phyloP scores from a whole-genome alignment of 2,113 vertebrate species.

The Anarhynchus alexandrinus region DNA sequence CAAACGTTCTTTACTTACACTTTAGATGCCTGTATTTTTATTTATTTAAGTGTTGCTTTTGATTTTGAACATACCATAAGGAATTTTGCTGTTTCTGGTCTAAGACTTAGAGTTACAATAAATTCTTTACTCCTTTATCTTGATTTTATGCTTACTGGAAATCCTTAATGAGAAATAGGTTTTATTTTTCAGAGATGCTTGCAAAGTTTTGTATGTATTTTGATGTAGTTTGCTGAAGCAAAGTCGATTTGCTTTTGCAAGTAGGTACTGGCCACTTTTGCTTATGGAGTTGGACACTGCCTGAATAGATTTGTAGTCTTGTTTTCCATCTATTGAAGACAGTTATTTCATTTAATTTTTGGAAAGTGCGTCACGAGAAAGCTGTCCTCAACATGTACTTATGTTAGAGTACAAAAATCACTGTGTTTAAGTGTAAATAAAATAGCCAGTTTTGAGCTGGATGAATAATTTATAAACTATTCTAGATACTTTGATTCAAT shows the following conservation, averaged over 20 bases:
- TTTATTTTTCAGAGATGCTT: not conserved
- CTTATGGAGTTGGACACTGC: not conserved
- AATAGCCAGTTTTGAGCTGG: not conserved
- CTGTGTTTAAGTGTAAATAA: slow-evolving; percentile 21
- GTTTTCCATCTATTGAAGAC: not conserved
- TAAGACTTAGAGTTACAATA: not conserved
- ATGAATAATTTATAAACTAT: not conserved
- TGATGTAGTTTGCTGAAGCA: slow-evolving; percentile 3
- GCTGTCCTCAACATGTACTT: not conserved
- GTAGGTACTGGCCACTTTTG: not conserved
- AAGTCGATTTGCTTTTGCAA: not conserved
- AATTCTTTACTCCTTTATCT: not conserved
- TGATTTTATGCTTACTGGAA: not conserved
- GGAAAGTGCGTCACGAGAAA: not conserved
- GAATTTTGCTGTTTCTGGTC: not conserved
- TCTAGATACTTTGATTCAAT: not conserved
- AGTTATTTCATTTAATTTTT: not conserved
- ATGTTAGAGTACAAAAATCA: not conserved
- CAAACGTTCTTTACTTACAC: not conserved
- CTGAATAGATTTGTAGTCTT: not conserved
- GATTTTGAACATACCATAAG: not conserved
- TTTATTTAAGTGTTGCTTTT: not conserved
- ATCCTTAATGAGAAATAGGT: not conserved
- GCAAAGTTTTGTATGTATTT: not conserved
- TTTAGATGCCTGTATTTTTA: not conserved